Conservation (phyloP, 2,113 vertebrate species). For the Poeciliopsis prolifica region DNA sequence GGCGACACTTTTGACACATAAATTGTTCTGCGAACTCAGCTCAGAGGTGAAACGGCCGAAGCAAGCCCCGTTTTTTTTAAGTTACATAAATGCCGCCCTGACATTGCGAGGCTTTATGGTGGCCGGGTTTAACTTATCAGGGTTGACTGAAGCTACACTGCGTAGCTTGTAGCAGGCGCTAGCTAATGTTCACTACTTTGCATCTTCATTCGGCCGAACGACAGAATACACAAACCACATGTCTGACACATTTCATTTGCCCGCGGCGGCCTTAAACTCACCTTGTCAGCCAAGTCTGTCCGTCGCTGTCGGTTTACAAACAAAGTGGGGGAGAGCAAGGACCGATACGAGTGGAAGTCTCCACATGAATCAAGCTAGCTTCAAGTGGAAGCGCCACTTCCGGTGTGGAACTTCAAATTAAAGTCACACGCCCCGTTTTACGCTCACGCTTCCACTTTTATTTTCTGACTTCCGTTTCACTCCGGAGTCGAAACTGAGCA, state of each 20-base stretch:
- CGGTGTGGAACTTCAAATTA: constrained; percentile 40
- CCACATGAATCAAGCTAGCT: not conserved
- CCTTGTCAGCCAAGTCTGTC: constrained; percentile 23
- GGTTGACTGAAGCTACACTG: constrained; percentile 8
- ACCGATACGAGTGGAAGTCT: constrained; percentile 20
- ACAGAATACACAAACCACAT: too few relatives aligned
- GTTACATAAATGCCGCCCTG: not conserved
- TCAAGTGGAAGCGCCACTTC: constrained; percentile 8
- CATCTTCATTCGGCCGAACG: not conserved
- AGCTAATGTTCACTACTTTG: constrained; percentile 28
- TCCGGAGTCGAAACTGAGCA: too few relatives aligned
- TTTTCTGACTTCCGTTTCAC: not conserved
- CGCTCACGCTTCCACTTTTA: too few relatives aligned
- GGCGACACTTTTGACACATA: not conserved
- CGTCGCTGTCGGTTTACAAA: not conserved
- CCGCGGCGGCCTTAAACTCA: constrained; percentile 36
- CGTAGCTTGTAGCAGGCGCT: constrained; percentile 28
- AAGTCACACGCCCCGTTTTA: not conserved
- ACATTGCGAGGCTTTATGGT: not conserved
- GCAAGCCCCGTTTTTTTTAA: not conserved
- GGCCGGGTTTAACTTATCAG: not conserved
- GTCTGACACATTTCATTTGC: not conserved
- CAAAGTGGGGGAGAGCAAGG: not conserved
- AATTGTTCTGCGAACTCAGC: not conserved
- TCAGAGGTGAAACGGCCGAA: rapidly evolving